phyloP scores from a whole-genome alignment of 2,113 vertebrate genomes.

The Trogon melanurus region DNA sequence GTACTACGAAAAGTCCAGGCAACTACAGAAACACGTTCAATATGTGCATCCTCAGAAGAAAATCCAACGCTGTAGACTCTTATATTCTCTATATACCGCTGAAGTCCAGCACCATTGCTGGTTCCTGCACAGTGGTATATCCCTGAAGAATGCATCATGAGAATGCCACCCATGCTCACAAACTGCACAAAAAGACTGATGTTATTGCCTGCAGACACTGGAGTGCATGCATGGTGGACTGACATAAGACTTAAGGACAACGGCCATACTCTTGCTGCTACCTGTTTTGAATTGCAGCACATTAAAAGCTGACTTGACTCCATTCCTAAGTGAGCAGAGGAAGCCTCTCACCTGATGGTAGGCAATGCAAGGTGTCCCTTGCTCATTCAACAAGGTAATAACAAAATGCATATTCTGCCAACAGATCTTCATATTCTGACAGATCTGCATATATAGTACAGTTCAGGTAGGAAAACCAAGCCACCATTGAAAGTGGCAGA shows the following conservation, averaged over 20 bases:
- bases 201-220: rapidly evolving
- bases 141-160: background rate
- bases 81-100: background rate
- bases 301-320: background rate
- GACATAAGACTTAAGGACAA: background rate
- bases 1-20: background rate
- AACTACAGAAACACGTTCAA: background rate
- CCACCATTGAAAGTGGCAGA: background rate
- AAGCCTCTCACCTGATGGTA: background rate
- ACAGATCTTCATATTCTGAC: background rate
- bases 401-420: background rate
- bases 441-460: background rate
- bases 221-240: rapidly evolving
- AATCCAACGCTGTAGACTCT: background rate
- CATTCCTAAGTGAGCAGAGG: background rate
- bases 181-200: background rate
- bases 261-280: background rate
- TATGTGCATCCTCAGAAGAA: background rate
- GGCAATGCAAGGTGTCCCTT: background rate
- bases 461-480: background rate
- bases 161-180: background rate
- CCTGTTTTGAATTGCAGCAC: background rate
- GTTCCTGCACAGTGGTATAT: background rate
- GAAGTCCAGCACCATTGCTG: background rate
- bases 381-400: background rate